These are phyloP conservation scores for Numenius arquata DNA, from an alignment of 2,113 vertebrate species.

Conservation along the genomic window DNA sequence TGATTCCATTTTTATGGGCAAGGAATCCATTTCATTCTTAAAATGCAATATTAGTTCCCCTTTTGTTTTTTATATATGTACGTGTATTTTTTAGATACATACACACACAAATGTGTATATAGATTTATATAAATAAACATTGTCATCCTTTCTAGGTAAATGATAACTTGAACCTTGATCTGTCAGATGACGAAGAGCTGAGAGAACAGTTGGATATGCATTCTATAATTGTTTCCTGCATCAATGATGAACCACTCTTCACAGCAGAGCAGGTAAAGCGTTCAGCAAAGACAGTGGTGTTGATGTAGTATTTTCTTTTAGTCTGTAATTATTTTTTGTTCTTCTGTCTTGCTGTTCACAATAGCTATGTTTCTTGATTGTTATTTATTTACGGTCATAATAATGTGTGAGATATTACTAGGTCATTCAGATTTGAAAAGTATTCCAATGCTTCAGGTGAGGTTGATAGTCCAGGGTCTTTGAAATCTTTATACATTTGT, in stretches of 20 bases:
- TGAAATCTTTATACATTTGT: neutral
- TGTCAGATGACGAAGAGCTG: conserved; percentile 95
- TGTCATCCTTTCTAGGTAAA: conserved; percentile 72
- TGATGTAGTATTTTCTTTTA: neutral
- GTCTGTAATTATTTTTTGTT: neutral
- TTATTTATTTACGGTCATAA: neutral
- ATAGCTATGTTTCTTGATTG: neutral
- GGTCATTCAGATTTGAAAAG: neutral
- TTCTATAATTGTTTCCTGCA: conserved; percentile 95
- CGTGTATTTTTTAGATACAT: neutral
- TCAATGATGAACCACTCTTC: conserved; percentile 92
- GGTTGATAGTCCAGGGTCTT: neutral
- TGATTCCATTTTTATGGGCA: neutral
- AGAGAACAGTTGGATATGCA: conserved; percentile 98
- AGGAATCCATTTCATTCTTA: neutral
- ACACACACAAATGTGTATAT: neutral
- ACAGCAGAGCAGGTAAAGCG: conserved; percentile 91
- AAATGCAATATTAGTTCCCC: neutral
- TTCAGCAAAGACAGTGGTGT: neutral
- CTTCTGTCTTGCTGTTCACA: neutral
- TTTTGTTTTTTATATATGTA: neutral
- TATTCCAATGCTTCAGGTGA: neutral
- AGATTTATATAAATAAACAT: neutral
- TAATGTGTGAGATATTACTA: neutral
- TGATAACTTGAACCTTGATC: conserved; percentile 86